Conservation (phyloP, 2,113 vertebrate species). For the Montifringilla adamsi region DNA sequence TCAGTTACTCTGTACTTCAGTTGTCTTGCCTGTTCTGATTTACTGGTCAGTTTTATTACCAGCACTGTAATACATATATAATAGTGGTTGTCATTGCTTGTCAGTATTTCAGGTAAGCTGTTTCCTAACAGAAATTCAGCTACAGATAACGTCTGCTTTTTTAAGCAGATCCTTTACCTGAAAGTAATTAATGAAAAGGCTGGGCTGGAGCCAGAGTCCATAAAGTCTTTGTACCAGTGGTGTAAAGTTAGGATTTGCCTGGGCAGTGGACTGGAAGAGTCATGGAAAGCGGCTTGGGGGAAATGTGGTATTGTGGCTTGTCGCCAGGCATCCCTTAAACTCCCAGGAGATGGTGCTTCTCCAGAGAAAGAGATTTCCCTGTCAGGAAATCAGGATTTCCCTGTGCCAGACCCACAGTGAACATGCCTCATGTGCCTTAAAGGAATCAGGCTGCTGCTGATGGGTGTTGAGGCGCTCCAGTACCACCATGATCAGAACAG, state of each 20-base stretch:
- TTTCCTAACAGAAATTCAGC: not conserved
- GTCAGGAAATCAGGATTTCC: no score
- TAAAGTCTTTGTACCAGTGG: not conserved
- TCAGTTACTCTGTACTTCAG: not conserved
- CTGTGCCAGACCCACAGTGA: accelerated
- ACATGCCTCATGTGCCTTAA: not conserved
- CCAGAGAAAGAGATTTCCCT: not conserved
- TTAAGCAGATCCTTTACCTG: not conserved
- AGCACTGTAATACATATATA: not conserved
- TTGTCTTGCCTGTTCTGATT: not conserved
- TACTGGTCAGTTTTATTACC: not conserved
- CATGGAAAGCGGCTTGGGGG: accelerated
- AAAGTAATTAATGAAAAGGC: not conserved
- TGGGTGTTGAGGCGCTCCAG: not conserved
- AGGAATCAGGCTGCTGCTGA: not conserved
- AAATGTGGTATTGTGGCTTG: accelerated
- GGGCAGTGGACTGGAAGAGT: not conserved
- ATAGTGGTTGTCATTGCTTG: not conserved
- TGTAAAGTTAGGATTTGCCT: not conserved
- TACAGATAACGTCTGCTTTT: not conserved
- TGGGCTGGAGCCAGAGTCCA: not conserved
- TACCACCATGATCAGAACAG: accelerated
- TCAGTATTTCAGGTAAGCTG: not conserved
- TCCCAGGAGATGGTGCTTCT: not conserved
- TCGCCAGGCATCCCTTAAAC: not conserved